Conservation (phyloP, 2,888 invertebrate genomes). For the Neoitamus cyanurus region DNA sequence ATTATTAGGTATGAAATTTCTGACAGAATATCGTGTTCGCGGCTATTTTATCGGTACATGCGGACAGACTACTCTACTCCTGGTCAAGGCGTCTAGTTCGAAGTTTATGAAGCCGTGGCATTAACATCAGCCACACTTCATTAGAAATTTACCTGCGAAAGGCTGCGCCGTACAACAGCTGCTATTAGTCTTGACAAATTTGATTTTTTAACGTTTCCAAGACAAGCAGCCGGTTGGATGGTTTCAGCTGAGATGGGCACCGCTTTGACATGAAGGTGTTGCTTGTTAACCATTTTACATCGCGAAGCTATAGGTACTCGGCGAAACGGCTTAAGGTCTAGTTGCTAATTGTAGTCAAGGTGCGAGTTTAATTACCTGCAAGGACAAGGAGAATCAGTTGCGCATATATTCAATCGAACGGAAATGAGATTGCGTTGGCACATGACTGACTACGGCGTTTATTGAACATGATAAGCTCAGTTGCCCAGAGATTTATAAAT, state of each 20-base stretch:
- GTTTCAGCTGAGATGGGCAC: background rate
- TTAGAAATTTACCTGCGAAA: background rate
- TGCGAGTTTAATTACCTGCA: background rate
- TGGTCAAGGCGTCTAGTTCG: background rate
- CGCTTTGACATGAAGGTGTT: background rate
- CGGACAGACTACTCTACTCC: background rate
- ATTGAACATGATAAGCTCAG: conserved; percentile 14
- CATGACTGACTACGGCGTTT: conserved; percentile 2
- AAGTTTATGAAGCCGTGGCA: background rate
- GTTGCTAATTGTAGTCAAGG: background rate
- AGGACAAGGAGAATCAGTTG: conserved; percentile 10
- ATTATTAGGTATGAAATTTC: background rate
- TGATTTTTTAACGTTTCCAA: background rate
- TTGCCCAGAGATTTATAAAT: background rate
- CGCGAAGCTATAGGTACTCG: background rate
- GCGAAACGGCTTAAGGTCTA: background rate
- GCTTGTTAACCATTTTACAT: background rate
- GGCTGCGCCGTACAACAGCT: background rate
- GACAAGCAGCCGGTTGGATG: background rate
- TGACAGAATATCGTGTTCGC: background rate
- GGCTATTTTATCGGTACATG: conserved; percentile 4
- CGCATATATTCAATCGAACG: background rate
- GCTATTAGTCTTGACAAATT: conserved; percentile 12
- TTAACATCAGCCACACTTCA: background rate
- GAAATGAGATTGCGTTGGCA: background rate